Percentiles rank a stretch among this genome's conserved stretches.
Evolutionary conservation across 2,888 invertebrate species (phyloP).

Genomic region (Sisyra terminalis): DNA sequence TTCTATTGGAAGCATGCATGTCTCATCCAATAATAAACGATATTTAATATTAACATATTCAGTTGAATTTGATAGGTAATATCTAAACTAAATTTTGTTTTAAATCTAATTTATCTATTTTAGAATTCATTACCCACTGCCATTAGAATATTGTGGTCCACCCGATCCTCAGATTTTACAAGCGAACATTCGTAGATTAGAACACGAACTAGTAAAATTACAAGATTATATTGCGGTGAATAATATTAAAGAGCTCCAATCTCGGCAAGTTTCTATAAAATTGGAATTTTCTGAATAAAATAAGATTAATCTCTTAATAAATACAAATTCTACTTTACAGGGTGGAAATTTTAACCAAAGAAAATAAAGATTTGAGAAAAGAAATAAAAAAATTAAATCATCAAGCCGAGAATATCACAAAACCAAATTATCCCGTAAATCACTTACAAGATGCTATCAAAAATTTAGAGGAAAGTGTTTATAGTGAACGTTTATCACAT

Average conservation of each 20-base stretch:
- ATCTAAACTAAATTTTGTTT: too few relatives aligned
- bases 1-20: conserved; percentile 9
- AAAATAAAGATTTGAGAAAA: conserved; percentile 20
- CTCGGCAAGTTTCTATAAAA: neutral
- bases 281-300: too few relatives aligned
- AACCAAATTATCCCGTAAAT: conserved; percentile 15
- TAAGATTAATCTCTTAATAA: neutral
- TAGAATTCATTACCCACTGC: conserved; percentile 35
- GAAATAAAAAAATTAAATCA: conserved; percentile 18
- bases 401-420: conserved; percentile 10
- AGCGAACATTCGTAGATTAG: conserved; percentile 29
- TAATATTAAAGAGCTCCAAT: neutral
- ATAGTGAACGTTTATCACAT: conserved; percentile 26
- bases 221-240: conserved; percentile 16
- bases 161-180: conserved; percentile 33
- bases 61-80: conserved; percentile 34
- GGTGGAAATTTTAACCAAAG: conserved; percentile 21
- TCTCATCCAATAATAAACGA: conserved; percentile 24
- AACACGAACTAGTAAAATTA: conserved; percentile 27
- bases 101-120: conserved; percentile 4
- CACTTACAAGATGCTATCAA: conserved; percentile 24
- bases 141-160: conserved; percentile 33
- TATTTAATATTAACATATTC: conserved; percentile 35
- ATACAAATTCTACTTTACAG: conserved; percentile 13
- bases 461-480: conserved; percentile 26